Conservation (phyloP, 2,888 invertebrate species). For the Eudasyphora cyanicolor region DNA sequence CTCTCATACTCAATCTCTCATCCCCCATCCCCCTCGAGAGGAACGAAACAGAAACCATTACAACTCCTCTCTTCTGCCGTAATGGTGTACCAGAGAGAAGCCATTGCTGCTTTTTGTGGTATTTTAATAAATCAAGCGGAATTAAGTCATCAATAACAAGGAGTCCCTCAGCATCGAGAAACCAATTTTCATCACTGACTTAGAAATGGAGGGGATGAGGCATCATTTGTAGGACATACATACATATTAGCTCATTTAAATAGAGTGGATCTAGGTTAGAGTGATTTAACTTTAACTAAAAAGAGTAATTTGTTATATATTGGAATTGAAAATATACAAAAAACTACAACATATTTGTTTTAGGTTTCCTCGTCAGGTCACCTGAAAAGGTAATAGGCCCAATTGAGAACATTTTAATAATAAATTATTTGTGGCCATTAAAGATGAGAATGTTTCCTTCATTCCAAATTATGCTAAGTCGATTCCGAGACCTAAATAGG, state of each 20-base stretch:
- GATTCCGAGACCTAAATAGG: too few relatives aligned
- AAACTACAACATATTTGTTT: too few relatives aligned
- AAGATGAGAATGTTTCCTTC: too few relatives aligned
- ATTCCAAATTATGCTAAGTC: too few relatives aligned
- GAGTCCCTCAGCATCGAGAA: conserved; percentile 31
- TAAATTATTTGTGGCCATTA: too few relatives aligned
- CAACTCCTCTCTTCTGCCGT: neutral
- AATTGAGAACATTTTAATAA: too few relatives aligned
- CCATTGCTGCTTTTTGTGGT: conserved; percentile 58
- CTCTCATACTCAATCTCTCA: neutral
- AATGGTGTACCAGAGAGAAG: neutral
- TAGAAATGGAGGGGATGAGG: neutral
- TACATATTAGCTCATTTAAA: neutral
- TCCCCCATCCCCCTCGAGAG: neutral
- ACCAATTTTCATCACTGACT: conserved; percentile 6
- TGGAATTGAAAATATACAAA: too few relatives aligned
- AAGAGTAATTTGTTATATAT: too few relatives aligned
- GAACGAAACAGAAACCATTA: neutral
- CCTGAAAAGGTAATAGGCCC: too few relatives aligned
- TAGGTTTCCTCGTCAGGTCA: too few relatives aligned
- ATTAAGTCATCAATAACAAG: conserved; percentile 76
- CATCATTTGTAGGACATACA: neutral
- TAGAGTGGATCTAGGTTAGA: neutral
- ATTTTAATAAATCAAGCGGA: conserved; percentile 75
- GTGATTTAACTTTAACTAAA: neutral